A percentile compares a stretch with the other conserved stretches of the same genome.
phyloP scores from a whole-genome alignment of 2,113 vertebrate species.

The Vimba vimba region DNA sequence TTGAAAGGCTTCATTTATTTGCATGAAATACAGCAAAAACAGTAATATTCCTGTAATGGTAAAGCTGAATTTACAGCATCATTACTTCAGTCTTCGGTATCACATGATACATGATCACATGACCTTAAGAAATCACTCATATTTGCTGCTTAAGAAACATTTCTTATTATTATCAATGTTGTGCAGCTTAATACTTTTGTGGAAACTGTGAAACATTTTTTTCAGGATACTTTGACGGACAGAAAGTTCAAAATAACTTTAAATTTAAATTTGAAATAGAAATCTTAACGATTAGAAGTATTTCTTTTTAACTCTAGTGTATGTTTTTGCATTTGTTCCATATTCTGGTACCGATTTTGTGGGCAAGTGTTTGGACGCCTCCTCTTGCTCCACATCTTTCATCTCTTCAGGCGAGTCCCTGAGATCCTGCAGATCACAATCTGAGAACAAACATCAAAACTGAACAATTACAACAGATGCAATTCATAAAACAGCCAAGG shows the following conservation, averaged over 20 bases:
- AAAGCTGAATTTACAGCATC: not conserved
- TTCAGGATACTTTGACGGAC: no score
- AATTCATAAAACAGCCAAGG: not conserved
- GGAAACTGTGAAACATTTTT: not conserved
- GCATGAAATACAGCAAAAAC: not conserved
- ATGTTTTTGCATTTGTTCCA: not conserved
- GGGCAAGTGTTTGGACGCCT: constrained; percentile 58
- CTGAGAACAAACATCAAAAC: constrained; percentile 67
- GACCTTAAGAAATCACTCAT: not conserved
- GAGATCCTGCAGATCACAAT: constrained; percentile 90
- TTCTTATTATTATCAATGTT: not conserved
- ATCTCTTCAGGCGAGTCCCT: constrained; percentile 87
- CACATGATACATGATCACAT: not conserved
- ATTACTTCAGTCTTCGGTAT: not conserved
- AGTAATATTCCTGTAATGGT: not conserved
- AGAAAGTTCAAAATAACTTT: no score
- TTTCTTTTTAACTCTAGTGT: not conserved
- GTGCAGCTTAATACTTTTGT: not conserved
- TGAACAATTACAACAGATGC: not conserved
- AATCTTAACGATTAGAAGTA: not conserved
- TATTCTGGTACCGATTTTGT: constrained; percentile 72
- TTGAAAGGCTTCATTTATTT: not conserved
- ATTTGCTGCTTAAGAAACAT: not conserved
- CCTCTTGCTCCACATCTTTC: constrained; percentile 78
- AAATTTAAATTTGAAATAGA: no score